Evolutionary conservation across 2,888 invertebrate species (phyloP), one percentile per base, ranked within the genome.

Genomic region (Ephialtes manifestator): DNA sequence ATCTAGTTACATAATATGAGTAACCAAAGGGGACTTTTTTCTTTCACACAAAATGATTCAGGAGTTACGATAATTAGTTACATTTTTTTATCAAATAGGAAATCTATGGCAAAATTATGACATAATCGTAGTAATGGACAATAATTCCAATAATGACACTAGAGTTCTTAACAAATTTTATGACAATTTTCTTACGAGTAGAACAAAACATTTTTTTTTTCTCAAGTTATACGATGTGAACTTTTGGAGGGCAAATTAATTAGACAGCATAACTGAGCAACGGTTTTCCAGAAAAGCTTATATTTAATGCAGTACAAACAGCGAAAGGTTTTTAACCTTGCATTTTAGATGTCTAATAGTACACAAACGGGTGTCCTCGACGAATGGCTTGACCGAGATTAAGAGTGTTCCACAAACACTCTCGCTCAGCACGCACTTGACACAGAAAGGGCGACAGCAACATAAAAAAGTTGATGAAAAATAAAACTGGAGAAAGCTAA

Each of bases 401-500:
- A 31, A 31, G 18, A 63, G 35, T 31, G 39, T 39, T 18, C 39
- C 11, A 13, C 18, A 63, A 39, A 18, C 58, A 58, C 24, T 58
- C 28, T 58, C 7, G 28, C 58, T 10, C 4, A 28, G 58, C 28
- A 58, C 58, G 18, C 51, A 18, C 68, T 68, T 48, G 68, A 68
- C 48, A 48, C 68, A 15, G 28, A 48, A 68, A 68, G 28, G 20
- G 15, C 28, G 24, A 31, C 8, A 28, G 48, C 4, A 28, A 70
- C 3, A 53, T 31, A 0, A 51, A 70, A 51, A 28, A 68, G 18
- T 39, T 11, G 18, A 70, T 13, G 35, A 31, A 51, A 35, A 35
- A 51, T 18, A 51, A 70, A 51, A 28, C 24, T 1, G 8, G 70
- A 70, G 70, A 70, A 70, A 70, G 35, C n/a, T 70, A 51, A 7